Evolutionary conservation across 2,888 invertebrate genomes (phyloP), one percentile per base, ranked within the genome.

Genomic region (Plutella xylostella): DNA sequence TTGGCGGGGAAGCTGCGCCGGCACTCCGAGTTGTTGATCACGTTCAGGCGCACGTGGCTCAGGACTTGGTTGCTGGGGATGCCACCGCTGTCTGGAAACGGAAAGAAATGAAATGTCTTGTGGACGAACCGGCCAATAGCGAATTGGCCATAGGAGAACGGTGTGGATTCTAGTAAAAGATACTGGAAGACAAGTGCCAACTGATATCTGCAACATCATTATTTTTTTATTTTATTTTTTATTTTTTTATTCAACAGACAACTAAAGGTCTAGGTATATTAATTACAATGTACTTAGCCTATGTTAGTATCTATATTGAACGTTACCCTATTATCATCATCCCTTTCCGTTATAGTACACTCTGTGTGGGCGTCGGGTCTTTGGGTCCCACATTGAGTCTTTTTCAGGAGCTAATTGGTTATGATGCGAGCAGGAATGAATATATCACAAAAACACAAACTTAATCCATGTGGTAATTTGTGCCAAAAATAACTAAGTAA

Each of bases 1-100:
- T 9, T 46, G 38, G 43, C 43, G 4, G 60, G 61, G 51, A 55
- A 67, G 45, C 50, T 51, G 14, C 50, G 48, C 9, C 50, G 49
- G 49, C 66, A 67, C 42, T 49, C 58, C 17, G 55, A 47, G 54
- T 65, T 63, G 41, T 58, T 57, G 45, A 66, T 60, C 43, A 65
- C 62, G 42, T 53, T 55, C 43, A 74, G 68, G 41, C 65, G 63
- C 38, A 78, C 71, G 25, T 65, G 72, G 51, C 75, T 74, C 48
- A 72, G 59, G 34, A 51, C 45, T 47, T 61, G 61, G 44, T 35
- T 17, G 65, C n/a, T n/a, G 66, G 25, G 52, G 53, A 11, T 35
- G 57, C 54, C 20, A 28, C 45, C 19, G 37, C 6, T n/a, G 22
- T 20, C 46, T 46, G 28, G n/a, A n/a, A 6, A 28, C 28, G 6